These are phyloP conservation scores for Oxygymnocypris stewartii DNA, from an alignment of 2,113 vertebrate species.

Conservation along the genomic window DNA sequence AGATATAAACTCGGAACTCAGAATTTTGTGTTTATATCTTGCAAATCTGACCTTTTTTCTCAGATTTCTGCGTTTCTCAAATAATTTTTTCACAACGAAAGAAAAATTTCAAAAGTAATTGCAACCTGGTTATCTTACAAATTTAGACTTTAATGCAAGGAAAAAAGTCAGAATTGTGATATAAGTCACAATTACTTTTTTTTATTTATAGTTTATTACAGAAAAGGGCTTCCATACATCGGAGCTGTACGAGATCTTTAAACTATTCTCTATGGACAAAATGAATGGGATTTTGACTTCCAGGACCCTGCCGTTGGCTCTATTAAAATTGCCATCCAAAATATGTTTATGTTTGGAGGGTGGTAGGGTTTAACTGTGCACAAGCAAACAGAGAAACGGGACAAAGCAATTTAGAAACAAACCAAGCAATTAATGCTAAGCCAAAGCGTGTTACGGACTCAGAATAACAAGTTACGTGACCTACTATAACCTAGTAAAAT, in stretches of 20 bases:
- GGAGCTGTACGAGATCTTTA: background rate
- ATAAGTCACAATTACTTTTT: background rate
- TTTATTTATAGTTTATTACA: background rate
- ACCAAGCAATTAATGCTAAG: conserved; percentile 31
- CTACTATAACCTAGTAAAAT: background rate
- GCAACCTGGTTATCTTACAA: too few species aligned
- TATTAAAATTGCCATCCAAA: conserved; percentile 49
- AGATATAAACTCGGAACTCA: background rate
- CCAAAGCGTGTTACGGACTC: conserved; percentile 37
- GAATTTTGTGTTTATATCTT: background rate
- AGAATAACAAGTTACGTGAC: conserved; percentile 35
- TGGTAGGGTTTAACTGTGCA: background rate
- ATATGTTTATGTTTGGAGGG: conserved; percentile 30
- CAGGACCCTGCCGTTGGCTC: background rate
- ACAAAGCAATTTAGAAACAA: conserved; percentile 28
- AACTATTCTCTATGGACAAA: background rate
- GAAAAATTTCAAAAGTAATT: too few species aligned
- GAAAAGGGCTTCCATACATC: background rate
- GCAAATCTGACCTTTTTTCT: background rate
- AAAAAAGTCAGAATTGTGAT: background rate
- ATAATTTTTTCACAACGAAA: too few species aligned
- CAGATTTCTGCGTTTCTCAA: too few species aligned
- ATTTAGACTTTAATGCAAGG: too few species aligned
- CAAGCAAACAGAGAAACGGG: background rate
- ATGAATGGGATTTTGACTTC: conserved; percentile 9